Conservation (phyloP, 2,888 invertebrate genomes). For the Nomada fucata region DNA sequence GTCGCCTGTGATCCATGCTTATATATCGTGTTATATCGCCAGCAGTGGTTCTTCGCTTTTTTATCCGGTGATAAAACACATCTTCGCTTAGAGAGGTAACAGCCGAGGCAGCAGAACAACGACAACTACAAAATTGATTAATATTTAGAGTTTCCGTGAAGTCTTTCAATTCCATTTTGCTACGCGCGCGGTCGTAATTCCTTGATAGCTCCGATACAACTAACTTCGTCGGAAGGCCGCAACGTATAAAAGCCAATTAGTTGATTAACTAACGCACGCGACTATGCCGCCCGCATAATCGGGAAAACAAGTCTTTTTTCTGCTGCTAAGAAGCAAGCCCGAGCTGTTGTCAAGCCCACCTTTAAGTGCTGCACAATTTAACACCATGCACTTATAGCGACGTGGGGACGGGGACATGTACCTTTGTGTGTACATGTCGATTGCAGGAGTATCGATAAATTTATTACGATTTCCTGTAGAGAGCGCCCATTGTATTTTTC, state of each 20-base stretch:
- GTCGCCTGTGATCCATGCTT: conserved; percentile 79
- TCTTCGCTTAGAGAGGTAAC: conserved; percentile 10
- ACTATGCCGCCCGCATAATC: conserved; percentile 1
- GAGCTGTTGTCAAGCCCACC: conserved; percentile 38
- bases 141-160: conserved; percentile 1
- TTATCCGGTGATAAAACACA: conserved; percentile 40
- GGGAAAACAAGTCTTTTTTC: conserved; percentile 29
- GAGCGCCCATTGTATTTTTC: too few species aligned
- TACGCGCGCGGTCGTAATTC: neutral
- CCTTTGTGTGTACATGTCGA: conserved; percentile 22
- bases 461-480: neutral
- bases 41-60: conserved; percentile 71
- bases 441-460: conserved; percentile 12
- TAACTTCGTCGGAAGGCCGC: neutral
- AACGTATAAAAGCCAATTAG: conserved; percentile 44
- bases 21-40: conserved; percentile 76
- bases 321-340: conserved; percentile 7
- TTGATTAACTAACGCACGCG: conserved; percentile 36
- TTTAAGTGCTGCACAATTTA: conserved; percentile 54
- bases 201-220: conserved; percentile 2
- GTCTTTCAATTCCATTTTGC: neutral
- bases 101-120: neutral
- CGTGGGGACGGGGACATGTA: conserved; percentile 17
- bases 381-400: conserved; percentile 36
- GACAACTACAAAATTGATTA: neutral